Evolutionary conservation across 2,113 vertebrate species (phyloP), one percentile per base, ranked within the genome.

Genomic region (Coptodon rendalli): DNA sequence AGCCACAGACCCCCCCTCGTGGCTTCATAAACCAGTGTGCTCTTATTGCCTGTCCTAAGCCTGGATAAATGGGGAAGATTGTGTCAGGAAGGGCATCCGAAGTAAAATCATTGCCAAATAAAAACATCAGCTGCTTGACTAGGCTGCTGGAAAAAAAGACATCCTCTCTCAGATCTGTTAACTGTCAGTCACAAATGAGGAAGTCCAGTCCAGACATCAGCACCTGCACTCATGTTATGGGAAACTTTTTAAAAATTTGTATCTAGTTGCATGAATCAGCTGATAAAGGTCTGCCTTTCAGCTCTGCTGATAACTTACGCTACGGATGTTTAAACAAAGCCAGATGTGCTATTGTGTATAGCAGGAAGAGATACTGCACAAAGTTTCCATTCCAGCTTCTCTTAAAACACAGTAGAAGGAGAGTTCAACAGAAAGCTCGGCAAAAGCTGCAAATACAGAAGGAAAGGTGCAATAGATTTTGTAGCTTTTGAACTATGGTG

Each of bases 401-500:
- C 56, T 48, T 36, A 78, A 90, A 54, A 71, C 38, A 63, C 80
- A 80, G 57, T 57, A 81, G 40, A 78, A 76, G 16, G 61, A 12
- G 52, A 22, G 40, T 73, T 82, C 43, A 31, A 59, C 83, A 84
- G 3, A 86, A 90, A 86, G 50, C 43, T 24, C 3, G 4, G 14
- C 34, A 78, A 48, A 27, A 53, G 81, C 87, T 89, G 63, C 57
- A 86, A 71, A 81, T 45, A 80, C 68, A 40, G 22, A 29, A 22
- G 56, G 53, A 90, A 91, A 82, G 80, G 89, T 43, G 43, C 17
- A 8, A n/a, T 76, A 76, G 52, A 76, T 27, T 83, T 80, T 14
- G 31, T 38, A 83, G 90, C 87, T 87, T 95, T 89, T 80, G 80
- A 86, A 85, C 85, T 87, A 45, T 16, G 79, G 57, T 63, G 89